Evolutionary conservation across 2,797 vertebrate species (phyloP).

Genomic region (Lagocephalus sceleratus): DNA sequence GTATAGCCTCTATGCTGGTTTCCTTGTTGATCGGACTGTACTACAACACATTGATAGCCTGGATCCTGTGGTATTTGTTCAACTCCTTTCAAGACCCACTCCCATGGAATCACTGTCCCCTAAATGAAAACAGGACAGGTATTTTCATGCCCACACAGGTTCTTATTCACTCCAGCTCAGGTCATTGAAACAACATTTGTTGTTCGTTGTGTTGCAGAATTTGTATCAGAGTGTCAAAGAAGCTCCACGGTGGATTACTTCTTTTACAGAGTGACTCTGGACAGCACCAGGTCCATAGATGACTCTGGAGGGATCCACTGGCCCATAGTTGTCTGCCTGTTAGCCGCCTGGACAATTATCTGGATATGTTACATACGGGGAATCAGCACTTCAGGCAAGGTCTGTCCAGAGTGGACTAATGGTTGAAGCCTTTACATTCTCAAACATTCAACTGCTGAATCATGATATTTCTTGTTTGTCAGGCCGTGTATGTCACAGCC

Average conservation of each 20-base stretch:
- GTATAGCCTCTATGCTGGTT: conserved; percentile 85
- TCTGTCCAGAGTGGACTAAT: background rate
- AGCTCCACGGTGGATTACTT: conserved; percentile 90
- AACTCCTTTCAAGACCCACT: conserved; percentile 93
- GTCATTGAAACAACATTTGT: background rate
- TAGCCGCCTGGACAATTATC: conserved; percentile 82
- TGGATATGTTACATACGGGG: conserved; percentile 84
- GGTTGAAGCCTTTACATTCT: background rate
- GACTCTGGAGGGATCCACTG: conserved; percentile 85
- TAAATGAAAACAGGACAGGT: conserved; percentile 81
- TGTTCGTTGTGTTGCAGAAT: conserved; percentile 61
- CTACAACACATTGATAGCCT: conserved; percentile 91
- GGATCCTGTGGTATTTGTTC: conserved; percentile 96
- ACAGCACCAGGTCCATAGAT: conserved; percentile 76
- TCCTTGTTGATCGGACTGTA: conserved; percentile 88
- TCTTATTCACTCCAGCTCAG: background rate
- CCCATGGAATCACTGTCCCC: conserved; percentile 86
- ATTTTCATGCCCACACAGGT: conserved; percentile 9
- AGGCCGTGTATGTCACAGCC: conserved; percentile 94
- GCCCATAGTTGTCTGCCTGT: conserved; percentile 83
- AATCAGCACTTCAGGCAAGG: conserved; percentile 79
- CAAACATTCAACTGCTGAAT: background rate
- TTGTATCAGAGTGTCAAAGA: conserved; percentile 78
- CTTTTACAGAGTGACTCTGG: conserved; percentile 89
- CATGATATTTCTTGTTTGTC: background rate